Conservation (phyloP, 2,888 invertebrate species). For the Cryptosula pallasiana region DNA sequence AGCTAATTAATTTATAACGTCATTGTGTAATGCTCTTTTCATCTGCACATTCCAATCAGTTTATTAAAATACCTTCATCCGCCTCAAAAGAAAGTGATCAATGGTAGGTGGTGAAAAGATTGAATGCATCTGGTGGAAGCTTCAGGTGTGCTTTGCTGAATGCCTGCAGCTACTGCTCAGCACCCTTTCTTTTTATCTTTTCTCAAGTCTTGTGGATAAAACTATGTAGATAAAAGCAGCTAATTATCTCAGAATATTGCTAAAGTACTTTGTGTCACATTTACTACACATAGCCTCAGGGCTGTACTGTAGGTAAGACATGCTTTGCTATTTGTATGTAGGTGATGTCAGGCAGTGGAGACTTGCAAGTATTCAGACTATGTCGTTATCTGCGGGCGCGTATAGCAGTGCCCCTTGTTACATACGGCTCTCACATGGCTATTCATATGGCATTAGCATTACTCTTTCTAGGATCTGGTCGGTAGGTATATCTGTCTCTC, state of each 20-base stretch:
- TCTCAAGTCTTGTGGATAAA: background rate
- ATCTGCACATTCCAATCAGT: too few relatives aligned
- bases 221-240: background rate
- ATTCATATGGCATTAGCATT: slow-evolving; percentile 92
- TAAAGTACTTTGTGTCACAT: background rate
- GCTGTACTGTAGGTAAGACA: background rate
- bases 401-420: slow-evolving; percentile 62
- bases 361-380: slow-evolving; percentile 71
- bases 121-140: too few relatives aligned
- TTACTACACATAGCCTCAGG: background rate
- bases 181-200: background rate
- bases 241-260: background rate
- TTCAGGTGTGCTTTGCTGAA: too few relatives aligned
- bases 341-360: slow-evolving; percentile 92
- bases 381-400: slow-evolving; percentile 75
- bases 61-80: too few relatives aligned
- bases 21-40: too few relatives aligned
- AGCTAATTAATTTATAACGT: too few relatives aligned
- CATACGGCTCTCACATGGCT: slow-evolving; percentile 85
- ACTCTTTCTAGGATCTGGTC: slow-evolving; percentile 86
- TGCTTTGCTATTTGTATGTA: too few relatives aligned
- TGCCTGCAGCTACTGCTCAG: too few relatives aligned
- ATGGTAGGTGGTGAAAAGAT: too few relatives aligned
- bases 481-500: too few relatives aligned
- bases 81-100: too few relatives aligned